phyloP scores from a whole-genome alignment of 92 coral and sea anemone species.

The Umimayanthus chanpuru region DNA sequence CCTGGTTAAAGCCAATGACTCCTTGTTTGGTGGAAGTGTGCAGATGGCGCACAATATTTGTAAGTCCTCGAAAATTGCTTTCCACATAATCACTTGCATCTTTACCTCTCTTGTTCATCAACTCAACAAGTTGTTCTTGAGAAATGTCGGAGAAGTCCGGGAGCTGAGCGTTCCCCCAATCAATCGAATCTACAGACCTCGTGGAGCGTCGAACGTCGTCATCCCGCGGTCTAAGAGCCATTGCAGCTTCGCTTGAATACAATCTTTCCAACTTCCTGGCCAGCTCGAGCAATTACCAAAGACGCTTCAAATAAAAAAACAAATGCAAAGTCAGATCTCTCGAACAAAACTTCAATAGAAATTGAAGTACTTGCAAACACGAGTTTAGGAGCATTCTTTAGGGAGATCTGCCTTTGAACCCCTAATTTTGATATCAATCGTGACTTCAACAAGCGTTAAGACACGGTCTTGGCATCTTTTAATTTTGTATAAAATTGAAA shows the following conservation, averaged over 20 bases:
- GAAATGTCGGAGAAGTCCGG: slow-evolving; percentile 69
- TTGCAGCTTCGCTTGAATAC: background rate
- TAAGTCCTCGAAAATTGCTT: slow-evolving; percentile 65
- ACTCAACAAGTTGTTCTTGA: slow-evolving; percentile 54
- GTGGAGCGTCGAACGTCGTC: slow-evolving; percentile 18
- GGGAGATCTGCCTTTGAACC: background rate
- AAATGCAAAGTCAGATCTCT: background rate
- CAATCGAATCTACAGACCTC: slow-evolving; percentile 31
- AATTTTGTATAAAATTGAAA: background rate
- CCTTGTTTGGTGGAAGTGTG: slow-evolving; percentile 84
- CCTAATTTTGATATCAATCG: background rate
- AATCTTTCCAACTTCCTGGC: background rate
- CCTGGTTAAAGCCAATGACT: slow-evolving; percentile 66
- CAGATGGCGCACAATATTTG: slow-evolving; percentile 58
- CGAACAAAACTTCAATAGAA: background rate
- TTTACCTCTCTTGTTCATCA: slow-evolving; percentile 58
- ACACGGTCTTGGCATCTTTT: background rate
- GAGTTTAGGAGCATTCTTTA: background rate
- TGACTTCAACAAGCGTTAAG: background rate
- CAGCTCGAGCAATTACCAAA: background rate
- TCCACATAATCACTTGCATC: slow-evolving; percentile 57
- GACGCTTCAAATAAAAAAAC: background rate
- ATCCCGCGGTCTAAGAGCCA: background rate
- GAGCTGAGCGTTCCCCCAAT: slow-evolving; percentile 39
- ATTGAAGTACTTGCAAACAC: background rate